phyloP scores from a whole-genome alignment of 2,113 vertebrate species.

The Pseudorasbora parva region DNA sequence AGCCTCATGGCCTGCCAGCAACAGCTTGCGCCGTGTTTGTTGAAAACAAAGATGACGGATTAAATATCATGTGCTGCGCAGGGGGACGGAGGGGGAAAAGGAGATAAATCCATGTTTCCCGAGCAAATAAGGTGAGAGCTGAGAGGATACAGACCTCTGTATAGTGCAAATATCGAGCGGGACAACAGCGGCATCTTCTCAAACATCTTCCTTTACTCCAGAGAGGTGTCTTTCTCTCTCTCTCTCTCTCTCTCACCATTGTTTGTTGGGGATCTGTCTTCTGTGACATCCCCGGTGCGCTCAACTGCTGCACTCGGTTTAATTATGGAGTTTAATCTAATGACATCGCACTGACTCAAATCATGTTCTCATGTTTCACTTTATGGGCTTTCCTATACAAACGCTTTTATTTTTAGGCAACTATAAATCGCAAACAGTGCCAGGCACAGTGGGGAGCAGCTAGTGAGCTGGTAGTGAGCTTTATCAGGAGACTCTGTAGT shows the following conservation, averaged over 20 bases:
- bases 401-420: slow-evolving; percentile 49
- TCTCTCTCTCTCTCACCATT: not conserved
- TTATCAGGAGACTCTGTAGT: not conserved
- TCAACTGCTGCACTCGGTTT: slow-evolving; percentile 53
- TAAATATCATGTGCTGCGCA: slow-evolving; percentile 85
- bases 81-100: slow-evolving; percentile 69
- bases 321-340: slow-evolving; percentile 58
- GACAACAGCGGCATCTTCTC: slow-evolving; percentile 6
- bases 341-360: slow-evolving; percentile 48
- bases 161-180: slow-evolving; percentile 22
- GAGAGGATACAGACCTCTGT: slow-evolving; percentile 25
- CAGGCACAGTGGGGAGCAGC: not conserved
- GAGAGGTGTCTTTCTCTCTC: not conserved
- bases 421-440: not conserved
- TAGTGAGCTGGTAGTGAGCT: not conserved
- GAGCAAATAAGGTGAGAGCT: slow-evolving; percentile 35
- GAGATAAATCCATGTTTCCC: slow-evolving; percentile 57
- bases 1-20: slow-evolving; percentile 83
- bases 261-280: slow-evolving; percentile 44
- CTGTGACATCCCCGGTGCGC: slow-evolving; percentile 36
- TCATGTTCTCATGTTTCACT: slow-evolving; percentile 54
- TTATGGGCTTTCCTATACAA: slow-evolving; percentile 50
- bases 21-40: slow-evolving; percentile 89
- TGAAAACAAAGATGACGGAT: slow-evolving; percentile 93
- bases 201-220: not conserved